Percentiles rank a stretch among this genome's conserved stretches.
These are phyloP conservation scores for Mya arenaria DNA, from an alignment of 1,140 invertebrate genomes.

Conservation along the genomic window DNA sequence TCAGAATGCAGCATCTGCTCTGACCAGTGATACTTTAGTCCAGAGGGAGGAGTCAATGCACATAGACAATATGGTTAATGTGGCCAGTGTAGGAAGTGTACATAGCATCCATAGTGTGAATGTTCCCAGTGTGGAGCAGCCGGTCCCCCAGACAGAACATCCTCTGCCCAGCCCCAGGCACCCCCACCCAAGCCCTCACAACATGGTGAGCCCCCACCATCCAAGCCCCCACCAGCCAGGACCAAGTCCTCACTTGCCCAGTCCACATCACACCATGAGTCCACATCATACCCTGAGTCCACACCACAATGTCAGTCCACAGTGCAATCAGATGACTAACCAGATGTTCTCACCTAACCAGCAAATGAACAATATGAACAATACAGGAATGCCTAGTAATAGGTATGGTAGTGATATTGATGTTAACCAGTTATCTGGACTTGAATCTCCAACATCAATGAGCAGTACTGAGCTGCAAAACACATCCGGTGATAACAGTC, in stretches of 20 bases:
- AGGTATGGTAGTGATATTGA: conserved; percentile 90
- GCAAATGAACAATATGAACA: conserved; percentile 64
- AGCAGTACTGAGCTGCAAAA: conserved; percentile 90
- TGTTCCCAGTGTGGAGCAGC: conserved; percentile 44
- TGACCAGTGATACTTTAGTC: conserved; percentile 34
- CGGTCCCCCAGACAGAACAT: background rate
- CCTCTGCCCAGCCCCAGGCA: conserved; percentile 46
- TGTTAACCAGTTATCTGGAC: conserved; percentile 88
- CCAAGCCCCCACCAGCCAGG: conserved; percentile 37
- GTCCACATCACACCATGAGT: conserved; percentile 26
- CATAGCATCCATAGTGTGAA: conserved; percentile 32
- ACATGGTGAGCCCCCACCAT: conserved; percentile 48
- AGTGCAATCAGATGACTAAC: conserved; percentile 63
- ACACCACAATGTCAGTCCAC: conserved; percentile 55
- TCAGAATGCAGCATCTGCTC: conserved; percentile 29
- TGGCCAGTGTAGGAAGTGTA: conserved; percentile 51
- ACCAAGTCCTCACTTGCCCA: conserved; percentile 46
- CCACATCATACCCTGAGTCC: conserved; percentile 49
- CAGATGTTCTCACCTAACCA: conserved; percentile 66
- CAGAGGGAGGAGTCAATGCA: conserved; percentile 31
- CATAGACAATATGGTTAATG: conserved; percentile 48
- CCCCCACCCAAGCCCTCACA: conserved; percentile 46
- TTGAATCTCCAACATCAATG: conserved; percentile 94
- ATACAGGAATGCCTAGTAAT: conserved; percentile 76
- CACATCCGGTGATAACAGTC: conserved; percentile 76